Evolutionary conservation across 2,113 vertebrate genomes (phyloP).

Genomic region (Calidris pugnax): DNA sequence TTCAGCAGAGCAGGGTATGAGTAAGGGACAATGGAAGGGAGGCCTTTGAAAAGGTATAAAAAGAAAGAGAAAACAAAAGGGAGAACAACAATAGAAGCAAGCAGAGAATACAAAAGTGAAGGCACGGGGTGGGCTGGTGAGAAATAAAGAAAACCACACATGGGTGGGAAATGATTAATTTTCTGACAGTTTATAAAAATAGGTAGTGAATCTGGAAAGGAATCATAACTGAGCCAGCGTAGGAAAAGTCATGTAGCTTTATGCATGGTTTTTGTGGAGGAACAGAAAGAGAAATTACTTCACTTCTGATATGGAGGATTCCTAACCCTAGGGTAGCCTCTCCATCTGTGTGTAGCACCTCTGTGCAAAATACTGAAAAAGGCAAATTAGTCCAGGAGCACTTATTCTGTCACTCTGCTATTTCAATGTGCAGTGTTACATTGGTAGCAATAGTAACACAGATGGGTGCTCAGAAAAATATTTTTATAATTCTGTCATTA

Average conservation of each 20-base stretch:
- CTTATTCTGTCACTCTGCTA: background rate
- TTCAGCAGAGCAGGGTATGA: background rate
- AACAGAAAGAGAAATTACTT: background rate
- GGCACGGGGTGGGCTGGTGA: background rate
- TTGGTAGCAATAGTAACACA: background rate
- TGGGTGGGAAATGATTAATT: background rate
- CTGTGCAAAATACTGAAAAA: background rate
- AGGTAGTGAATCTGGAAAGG: background rate
- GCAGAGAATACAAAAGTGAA: background rate
- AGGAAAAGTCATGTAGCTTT: background rate
- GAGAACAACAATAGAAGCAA: background rate
- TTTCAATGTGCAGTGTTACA: background rate
- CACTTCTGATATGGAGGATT: background rate
- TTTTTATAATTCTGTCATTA: background rate
- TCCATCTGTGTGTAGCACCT: background rate
- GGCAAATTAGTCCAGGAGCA: background rate
- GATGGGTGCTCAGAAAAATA: background rate
- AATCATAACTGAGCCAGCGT: background rate
- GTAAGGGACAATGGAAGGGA: background rate
- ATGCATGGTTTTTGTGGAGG: background rate
- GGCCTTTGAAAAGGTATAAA: slow-evolving; percentile 23
- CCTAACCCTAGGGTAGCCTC: background rate
- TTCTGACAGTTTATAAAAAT: slow-evolving; percentile 21
- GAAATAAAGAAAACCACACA: background rate
- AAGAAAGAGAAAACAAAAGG: slow-evolving; percentile 16